Conservation (phyloP, 2,113 vertebrate genomes). For the Micromys minutus region DNA sequence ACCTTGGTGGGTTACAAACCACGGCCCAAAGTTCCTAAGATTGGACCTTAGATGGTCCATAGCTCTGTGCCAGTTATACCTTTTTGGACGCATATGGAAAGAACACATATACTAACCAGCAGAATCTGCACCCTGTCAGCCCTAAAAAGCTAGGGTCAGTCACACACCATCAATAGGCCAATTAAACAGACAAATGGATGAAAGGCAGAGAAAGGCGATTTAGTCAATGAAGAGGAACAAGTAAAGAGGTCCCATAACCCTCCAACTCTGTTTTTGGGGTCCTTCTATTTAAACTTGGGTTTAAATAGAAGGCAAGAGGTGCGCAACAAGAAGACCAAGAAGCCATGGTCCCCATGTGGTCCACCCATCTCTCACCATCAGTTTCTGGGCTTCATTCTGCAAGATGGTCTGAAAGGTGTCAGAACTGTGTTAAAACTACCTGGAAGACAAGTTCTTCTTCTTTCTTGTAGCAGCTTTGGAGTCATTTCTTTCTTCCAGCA, state of each 20-base stretch:
- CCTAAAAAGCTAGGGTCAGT: neutral
- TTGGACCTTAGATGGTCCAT: neutral
- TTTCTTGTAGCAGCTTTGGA: neutral
- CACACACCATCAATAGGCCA: neutral
- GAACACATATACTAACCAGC: neutral
- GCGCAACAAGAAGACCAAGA: too few relatives aligned
- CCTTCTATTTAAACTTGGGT: neutral
- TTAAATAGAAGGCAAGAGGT: neutral
- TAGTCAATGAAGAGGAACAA: neutral
- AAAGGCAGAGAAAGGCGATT: neutral
- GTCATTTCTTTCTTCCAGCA: neutral
- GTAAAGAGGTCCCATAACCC: neutral
- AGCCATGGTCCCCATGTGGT: neutral
- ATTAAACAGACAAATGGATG: neutral
- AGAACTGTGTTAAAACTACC: neutral
- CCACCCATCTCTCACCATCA: neutral
- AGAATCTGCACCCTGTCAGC: neutral
- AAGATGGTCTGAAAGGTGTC: neutral
- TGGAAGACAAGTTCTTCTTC: neutral
- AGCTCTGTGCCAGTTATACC: neutral
- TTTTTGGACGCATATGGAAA: neutral
- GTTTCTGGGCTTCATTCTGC: neutral
- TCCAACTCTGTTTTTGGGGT: neutral
- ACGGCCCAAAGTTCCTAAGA: neutral
- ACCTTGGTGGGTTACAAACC: neutral